Percentiles rank a stretch among this genome's conserved stretches.
phyloP scores from a whole-genome alignment of 2,888 invertebrate species.

The Agrochola litura region DNA sequence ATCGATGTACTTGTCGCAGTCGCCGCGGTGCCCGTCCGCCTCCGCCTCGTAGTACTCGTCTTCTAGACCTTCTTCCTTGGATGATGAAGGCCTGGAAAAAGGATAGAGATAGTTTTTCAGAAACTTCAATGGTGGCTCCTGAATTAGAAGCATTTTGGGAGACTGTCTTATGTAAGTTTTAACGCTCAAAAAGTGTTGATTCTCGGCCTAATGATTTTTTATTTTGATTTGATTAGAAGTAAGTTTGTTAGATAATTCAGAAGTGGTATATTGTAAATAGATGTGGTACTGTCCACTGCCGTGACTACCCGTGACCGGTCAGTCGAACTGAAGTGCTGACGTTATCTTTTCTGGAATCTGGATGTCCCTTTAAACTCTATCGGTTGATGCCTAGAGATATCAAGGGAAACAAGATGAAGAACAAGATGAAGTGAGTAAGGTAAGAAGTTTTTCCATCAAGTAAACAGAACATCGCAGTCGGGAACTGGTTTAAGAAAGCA shows the following conservation, averaged over 20 bases:
- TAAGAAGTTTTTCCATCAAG: neutral
- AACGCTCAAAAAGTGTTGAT: neutral
- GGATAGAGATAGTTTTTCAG: neutral
- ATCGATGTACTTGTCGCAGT: constrained; percentile 90
- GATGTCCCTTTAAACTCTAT: neutral
- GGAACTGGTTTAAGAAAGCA: neutral
- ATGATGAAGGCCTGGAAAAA: constrained; percentile 90
- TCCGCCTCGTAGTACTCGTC: constrained; percentile 91
- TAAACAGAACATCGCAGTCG: neutral
- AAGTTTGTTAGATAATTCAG: neutral
- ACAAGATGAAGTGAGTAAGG: neutral
- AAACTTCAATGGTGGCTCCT: neutral
- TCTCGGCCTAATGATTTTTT: neutral
- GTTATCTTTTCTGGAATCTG: neutral
- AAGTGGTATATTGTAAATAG: neutral
- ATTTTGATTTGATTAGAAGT: neutral
- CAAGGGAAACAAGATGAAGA: neutral
- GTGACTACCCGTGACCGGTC: neutral
- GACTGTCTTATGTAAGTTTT: neutral
- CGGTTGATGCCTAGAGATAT: too few relatives aligned
- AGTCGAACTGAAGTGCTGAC: too few relatives aligned
- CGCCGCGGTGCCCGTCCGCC: constrained; percentile 86
- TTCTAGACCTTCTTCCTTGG: constrained; percentile 90
- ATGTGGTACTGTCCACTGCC: too few relatives aligned
- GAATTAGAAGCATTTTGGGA: neutral